Base-by-base conservation (phyloP, 2,888 invertebrate species). In the Hemaris fuciformis region DNA sequence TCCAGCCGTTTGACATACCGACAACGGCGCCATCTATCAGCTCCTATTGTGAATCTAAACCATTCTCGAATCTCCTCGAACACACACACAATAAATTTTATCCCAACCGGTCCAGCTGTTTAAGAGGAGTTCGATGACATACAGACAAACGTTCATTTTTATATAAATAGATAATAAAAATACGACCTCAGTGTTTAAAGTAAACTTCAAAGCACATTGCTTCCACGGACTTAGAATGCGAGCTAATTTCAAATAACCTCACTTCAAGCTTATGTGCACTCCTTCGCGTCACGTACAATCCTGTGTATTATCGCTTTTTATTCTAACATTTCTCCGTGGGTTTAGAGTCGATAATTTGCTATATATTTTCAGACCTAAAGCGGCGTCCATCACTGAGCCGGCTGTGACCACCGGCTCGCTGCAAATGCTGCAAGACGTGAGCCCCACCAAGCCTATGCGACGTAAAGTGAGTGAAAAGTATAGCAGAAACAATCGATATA, bases 381-480 rank as follows among this genome's bases (percentile, higher is more conserved):
- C 89, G 0, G 83, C 91, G 18, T 91, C 91, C 0, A 79, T 88
- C 65, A 84, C 88, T 0, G 89, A 89, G 63, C 87, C 89, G 0
- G 74, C 81, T 0, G 87, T 82, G 1, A 85, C 81, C 0, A 86
- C 87, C 0, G 91, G 91, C 0, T 91, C 91, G 0, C 65, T 91
- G 60, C 91, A 91, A 65, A 67, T 87, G 57, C 70, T 91, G 13
- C 91, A 84, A 61, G 92, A 92, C 64, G 88, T 91, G 31, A 92
- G 92, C 62, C 92, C 92, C 0, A 92, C 92, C 0, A 92, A 91
- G 66, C 89, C 90, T 59, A 78, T 89, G 62, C 76, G 91, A 64
- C 86, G 91, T 60, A 92, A 92, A 88, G 91, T 91, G 77, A 67
- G 62, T 45, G n/a, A n/a, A n/a, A n/a, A n/a, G n/a, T n/a, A n/a